phyloP scores from a whole-genome alignment of 2,797 vertebrate genomes.

The Acestrorhynchus altus region DNA sequence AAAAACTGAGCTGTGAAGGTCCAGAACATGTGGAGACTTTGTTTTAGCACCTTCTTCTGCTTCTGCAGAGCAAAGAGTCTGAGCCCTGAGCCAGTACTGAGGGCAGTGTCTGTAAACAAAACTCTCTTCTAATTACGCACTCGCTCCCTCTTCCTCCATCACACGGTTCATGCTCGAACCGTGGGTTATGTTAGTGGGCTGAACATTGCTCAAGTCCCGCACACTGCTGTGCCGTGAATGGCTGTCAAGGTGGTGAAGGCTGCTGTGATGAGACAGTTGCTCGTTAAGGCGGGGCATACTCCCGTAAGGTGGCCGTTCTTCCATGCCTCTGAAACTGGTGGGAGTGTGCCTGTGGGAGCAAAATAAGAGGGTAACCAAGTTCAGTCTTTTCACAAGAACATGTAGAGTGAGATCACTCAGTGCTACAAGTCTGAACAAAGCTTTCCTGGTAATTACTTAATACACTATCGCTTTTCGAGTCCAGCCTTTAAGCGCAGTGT shows the following conservation, averaged over 20 bases:
- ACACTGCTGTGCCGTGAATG: conserved; percentile 86
- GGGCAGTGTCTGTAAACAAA: not conserved
- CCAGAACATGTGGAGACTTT: conserved; percentile 50
- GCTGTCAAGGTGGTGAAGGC: conserved; percentile 87
- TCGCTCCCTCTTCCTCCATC: conserved; percentile 87
- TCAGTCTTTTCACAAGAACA: conserved; percentile 46
- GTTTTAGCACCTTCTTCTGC: conserved; percentile 18
- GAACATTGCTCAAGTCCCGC: conserved; percentile 78
- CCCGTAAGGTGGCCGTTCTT: conserved; percentile 87
- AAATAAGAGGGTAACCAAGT: conserved; percentile 1
- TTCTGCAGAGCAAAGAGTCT: not conserved
- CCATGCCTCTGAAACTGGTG: conserved; percentile 84
- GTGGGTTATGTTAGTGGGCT: conserved; percentile 84
- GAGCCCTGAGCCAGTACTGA: not conserved
- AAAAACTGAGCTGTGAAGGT: conserved; percentile 41
- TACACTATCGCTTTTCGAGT: not conserved
- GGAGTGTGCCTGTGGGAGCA: conserved; percentile 80
- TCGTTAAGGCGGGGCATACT: conserved; percentile 89
- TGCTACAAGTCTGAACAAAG: conserved; percentile 57
- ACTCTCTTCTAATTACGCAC: conserved; percentile 75
- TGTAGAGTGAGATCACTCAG: not conserved
- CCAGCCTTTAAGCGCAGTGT: not conserved
- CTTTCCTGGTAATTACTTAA: not conserved
- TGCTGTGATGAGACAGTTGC: conserved; percentile 87
- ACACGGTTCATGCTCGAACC: conserved; percentile 86